These are phyloP conservation scores for Caenorhabditis zanzibari DNA, from an alignment of 2,888 invertebrate species.

Conservation along the genomic window DNA sequence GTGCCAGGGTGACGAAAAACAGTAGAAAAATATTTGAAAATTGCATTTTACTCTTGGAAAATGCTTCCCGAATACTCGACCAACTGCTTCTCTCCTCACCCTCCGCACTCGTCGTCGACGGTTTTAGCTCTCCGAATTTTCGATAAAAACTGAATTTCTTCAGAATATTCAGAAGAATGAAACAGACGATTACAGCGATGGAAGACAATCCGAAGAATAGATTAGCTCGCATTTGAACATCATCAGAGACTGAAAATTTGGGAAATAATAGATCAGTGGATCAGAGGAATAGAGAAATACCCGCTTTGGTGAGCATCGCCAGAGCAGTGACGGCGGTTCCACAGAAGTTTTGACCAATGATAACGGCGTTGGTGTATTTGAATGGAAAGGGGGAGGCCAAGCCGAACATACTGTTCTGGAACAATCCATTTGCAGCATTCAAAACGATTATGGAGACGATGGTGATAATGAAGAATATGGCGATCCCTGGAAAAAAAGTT, in stretches of 20 bases:
- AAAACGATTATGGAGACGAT: constrained; percentile 84
- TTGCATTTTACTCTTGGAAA: constrained; percentile 85
- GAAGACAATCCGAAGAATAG: constrained; percentile 95
- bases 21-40: constrained; percentile 93
- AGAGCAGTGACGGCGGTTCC: constrained; percentile 83
- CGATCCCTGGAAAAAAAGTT: constrained; percentile 84
- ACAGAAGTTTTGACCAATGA: constrained; percentile 86
- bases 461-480: constrained; percentile 84
- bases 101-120: not conserved
- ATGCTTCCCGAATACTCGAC: constrained; percentile 22
- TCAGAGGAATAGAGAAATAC: not conserved
- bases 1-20: constrained; percentile 93
- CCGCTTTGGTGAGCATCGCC: constrained; percentile 75
- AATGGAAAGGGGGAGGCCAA: constrained; percentile 93
- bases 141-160: constrained; percentile 40
- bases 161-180: constrained; percentile 43
- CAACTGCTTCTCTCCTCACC: constrained; percentile 24
- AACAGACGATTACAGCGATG: constrained; percentile 46
- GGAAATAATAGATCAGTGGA: not conserved
- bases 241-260: constrained; percentile 32
- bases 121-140: constrained; percentile 30
- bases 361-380: constrained; percentile 91
- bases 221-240: constrained; percentile 87
- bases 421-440: constrained; percentile 92
- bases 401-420: constrained; percentile 89